phyloP scores from a whole-genome alignment of 2,113 vertebrate genomes.

The Melanerpes formicivorus region DNA sequence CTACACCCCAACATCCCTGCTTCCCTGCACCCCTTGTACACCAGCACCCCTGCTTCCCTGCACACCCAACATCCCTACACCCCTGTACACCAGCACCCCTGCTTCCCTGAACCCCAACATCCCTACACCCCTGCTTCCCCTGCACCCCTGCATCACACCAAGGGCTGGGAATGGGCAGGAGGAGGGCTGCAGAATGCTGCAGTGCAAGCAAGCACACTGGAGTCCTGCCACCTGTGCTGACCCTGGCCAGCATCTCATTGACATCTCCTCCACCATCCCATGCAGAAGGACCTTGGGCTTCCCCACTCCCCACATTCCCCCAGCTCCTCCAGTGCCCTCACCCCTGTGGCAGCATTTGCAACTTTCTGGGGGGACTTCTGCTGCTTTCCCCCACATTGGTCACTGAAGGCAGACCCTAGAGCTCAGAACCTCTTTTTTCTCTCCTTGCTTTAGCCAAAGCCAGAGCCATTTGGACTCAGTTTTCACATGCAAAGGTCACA shows the following conservation, averaged over 20 bases:
- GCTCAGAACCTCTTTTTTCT: not conserved
- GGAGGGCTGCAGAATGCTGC: not conserved
- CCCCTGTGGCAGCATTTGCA: not conserved
- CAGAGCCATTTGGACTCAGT: not conserved
- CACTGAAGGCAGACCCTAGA: not conserved
- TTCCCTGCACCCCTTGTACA: too few relatives aligned
- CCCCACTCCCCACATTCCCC: accelerated
- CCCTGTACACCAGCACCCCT: too few relatives aligned
- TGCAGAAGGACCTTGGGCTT: accelerated
- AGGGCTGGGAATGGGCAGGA: accelerated
- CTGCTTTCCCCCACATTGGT: not conserved
- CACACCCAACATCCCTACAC: too few relatives aligned
- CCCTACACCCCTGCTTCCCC: too few relatives aligned
- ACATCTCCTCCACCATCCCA: accelerated
- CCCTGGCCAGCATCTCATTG: accelerated
- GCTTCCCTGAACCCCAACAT: too few relatives aligned
- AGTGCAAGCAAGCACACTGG: accelerated
- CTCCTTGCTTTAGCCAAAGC: not conserved
- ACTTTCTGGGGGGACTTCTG: not conserved
- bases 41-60: too few relatives aligned
- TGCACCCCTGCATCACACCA: too few relatives aligned
- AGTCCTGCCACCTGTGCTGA: accelerated
- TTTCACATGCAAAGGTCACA: conserved; percentile 49
- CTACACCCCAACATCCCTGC: not conserved
- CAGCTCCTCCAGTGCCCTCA: not conserved